Conservation (phyloP, 2,888 invertebrate species). For the Ferrisia virgata region DNA sequence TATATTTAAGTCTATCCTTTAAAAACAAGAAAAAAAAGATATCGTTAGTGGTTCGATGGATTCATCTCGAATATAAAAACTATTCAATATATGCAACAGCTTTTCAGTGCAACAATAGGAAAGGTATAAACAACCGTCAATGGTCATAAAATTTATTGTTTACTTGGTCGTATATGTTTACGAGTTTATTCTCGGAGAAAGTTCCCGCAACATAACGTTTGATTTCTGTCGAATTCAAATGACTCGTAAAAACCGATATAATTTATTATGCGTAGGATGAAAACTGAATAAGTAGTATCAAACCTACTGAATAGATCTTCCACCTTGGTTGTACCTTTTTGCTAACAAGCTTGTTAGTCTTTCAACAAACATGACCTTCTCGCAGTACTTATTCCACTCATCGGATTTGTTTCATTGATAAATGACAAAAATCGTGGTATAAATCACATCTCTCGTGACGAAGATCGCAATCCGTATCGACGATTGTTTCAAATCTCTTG, state of each 20-base stretch:
- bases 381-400: neutral
- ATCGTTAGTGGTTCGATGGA: no score
- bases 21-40: no score
- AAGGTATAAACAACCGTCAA: neutral
- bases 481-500: neutral
- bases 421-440: neutral
- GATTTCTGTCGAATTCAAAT: neutral
- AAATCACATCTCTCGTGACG: neutral
- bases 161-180: neutral
- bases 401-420: neutral
- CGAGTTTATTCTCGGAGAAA: neutral
- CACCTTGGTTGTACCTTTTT: neutral
- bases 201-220: neutral
- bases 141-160: neutral
- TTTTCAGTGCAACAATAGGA: neutral
- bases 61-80: no score
- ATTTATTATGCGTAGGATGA: neutral
- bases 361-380: neutral
- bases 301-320: neutral
- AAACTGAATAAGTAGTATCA: neutral
- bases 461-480: slow-evolving; percentile 10
- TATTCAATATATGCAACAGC: neutral
- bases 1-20: no score
- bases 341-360: neutral
- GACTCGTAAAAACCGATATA: no score